Conservation (phyloP, 2,797 vertebrate genomes). For the Leuciscus waleckii region DNA sequence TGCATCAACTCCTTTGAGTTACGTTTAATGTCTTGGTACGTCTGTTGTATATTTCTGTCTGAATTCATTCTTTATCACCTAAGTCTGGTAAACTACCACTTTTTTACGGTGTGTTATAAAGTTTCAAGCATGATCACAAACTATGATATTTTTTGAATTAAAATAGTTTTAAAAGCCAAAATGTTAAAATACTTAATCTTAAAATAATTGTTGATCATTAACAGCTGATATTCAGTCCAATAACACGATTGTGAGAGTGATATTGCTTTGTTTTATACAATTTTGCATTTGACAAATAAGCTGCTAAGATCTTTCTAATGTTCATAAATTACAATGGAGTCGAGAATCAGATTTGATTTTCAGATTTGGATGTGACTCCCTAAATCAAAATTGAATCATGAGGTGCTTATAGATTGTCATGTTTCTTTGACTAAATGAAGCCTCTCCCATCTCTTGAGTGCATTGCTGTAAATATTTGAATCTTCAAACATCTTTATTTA, state of each 20-base stretch:
- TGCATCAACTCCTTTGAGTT: neutral
- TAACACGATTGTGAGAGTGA: neutral
- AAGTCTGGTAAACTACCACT: neutral
- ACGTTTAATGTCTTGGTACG: neutral
- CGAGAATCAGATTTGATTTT: neutral
- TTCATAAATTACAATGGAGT: neutral
- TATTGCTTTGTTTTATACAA: neutral
- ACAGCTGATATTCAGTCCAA: neutral
- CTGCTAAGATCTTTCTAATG: neutral
- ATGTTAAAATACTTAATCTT: neutral
- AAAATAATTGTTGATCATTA: neutral
- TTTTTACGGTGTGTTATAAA: neutral
- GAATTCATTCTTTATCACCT: neutral
- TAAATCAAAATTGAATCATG: neutral
- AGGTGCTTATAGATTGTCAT: neutral
- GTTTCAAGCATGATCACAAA: slow-evolving; percentile 1
- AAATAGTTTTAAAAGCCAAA: neutral
- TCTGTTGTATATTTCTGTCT: slow-evolving; percentile 22
- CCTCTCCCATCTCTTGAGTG: neutral
- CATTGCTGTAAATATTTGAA: slow-evolving; percentile 7
- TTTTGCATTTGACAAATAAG: too few species aligned
- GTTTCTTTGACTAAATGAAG: neutral
- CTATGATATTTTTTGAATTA: neutral
- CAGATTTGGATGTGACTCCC: slow-evolving; percentile 6
- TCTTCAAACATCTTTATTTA: slow-evolving; percentile 20